These are phyloP conservation scores for Pristionchus japonicus DNA, from an alignment of 2,888 invertebrate genomes.

Conservation along the genomic window DNA sequence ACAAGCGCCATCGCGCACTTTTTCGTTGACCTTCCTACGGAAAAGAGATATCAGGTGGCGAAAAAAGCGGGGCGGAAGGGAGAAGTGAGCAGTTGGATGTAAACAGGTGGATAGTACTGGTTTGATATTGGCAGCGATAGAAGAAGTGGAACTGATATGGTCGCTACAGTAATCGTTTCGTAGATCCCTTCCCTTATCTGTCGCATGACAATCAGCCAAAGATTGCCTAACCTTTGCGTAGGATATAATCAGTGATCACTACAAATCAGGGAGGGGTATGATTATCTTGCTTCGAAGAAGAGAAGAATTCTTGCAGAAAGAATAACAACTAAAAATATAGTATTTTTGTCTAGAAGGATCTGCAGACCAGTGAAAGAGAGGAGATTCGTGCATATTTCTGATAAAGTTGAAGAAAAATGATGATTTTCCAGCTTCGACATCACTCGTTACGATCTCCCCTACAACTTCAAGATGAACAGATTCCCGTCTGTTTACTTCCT, in stretches of 20 bases:
- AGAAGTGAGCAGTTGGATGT: too few species aligned
- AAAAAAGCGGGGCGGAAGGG: not conserved
- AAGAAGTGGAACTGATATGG: not conserved
- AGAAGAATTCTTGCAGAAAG: too few species aligned
- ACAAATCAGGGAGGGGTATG: too few species aligned
- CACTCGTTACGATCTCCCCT: not conserved
- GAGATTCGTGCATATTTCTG: too few species aligned
- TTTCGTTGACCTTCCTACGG: slow-evolving; percentile 1
- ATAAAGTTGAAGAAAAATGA: too few species aligned
- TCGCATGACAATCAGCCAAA: not conserved
- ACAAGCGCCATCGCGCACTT: not conserved
- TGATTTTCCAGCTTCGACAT: slow-evolving; percentile 2
- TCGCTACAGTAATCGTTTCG: not conserved
- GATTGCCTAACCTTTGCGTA: too few species aligned
- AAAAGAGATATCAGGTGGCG: not conserved
- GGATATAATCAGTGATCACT: too few species aligned
- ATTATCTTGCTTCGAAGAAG: too few species aligned
- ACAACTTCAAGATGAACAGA: slow-evolving; percentile 31
- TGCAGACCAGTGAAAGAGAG: too few species aligned
- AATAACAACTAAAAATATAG: too few species aligned
- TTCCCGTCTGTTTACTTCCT: slow-evolving; percentile 31
- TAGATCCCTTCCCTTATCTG: not conserved
- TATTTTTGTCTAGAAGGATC: too few species aligned
- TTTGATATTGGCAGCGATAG: not conserved
- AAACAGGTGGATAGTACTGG: not conserved